Percentiles rank a stretch among this genome's conserved stretches.
These are phyloP conservation scores for Polyommatus icarus DNA, from an alignment of 2,888 invertebrate species.

Conservation along the genomic window DNA sequence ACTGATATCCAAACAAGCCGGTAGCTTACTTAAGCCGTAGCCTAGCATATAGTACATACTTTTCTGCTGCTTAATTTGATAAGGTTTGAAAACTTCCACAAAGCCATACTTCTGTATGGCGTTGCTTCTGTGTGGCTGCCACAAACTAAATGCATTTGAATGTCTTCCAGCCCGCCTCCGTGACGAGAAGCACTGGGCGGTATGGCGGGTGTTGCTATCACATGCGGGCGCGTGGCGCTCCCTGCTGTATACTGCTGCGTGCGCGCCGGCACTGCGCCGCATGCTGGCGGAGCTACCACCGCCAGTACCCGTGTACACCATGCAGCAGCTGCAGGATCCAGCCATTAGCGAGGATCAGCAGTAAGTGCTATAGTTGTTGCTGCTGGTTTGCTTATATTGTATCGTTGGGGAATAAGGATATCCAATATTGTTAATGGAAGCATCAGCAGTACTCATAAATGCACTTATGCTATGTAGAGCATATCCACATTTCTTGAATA, in stretches of 20 bases:
- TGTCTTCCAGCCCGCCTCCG: conserved; percentile 54
- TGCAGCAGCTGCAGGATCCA: conserved; percentile 46
- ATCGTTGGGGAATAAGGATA: background rate
- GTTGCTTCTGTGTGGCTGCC: too few species aligned
- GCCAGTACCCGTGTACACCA: conserved; percentile 48
- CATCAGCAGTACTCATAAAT: too few species aligned
- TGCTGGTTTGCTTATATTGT: background rate
- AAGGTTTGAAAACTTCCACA: too few species aligned
- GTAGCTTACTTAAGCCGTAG: too few species aligned
- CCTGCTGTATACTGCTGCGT: conserved; percentile 85
- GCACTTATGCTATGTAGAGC: too few species aligned
- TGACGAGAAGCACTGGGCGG: conserved; percentile 88
- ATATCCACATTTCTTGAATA: too few species aligned
- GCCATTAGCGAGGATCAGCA: conserved; percentile 56
- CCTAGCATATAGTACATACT: too few species aligned
- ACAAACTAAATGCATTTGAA: too few species aligned
- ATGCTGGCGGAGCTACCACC: conserved; percentile 59
- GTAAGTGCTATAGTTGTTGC: conserved; percentile 50
- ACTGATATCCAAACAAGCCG: too few species aligned
- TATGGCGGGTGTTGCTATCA: conserved; percentile 89
- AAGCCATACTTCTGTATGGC: too few species aligned
- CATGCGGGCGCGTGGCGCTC: conserved; percentile 88
- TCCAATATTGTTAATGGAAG: too few species aligned
- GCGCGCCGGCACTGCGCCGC: conserved; percentile 81
- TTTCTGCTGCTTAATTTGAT: too few species aligned